Percentiles rank a stretch among this genome's conserved stretches.
These are phyloP conservation scores for Folsomia manolachei DNA, from an alignment of 2,888 invertebrate genomes.

Conservation along the genomic window DNA sequence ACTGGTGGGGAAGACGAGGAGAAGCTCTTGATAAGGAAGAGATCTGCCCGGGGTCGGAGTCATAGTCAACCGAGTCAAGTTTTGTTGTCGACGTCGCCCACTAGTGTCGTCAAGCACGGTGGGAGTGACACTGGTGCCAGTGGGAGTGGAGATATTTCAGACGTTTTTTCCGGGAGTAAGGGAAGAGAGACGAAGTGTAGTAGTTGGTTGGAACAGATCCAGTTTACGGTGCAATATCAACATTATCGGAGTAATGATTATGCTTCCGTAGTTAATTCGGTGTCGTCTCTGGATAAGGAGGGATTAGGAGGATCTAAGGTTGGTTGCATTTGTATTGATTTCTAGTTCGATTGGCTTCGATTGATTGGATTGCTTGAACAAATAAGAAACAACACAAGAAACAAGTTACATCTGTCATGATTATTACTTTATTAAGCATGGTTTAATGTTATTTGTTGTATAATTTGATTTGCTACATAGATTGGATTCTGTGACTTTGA, in stretches of 20 bases:
- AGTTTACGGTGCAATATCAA: constrained; percentile 49
- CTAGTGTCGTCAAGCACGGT: not conserved
- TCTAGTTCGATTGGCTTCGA: no score
- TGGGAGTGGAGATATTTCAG: not conserved
- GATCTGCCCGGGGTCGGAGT: constrained; percentile 26
- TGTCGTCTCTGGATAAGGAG: constrained; percentile 39
- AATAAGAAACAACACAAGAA: no score
- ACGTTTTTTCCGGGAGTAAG: constrained; percentile 1
- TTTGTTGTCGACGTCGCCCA: not conserved
- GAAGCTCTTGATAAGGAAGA: constrained; percentile 4
- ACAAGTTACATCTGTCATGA: no score
- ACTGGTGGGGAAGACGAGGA: not conserved
- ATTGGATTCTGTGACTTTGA: no score
- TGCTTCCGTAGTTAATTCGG: constrained; percentile 47
- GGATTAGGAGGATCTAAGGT: constrained; percentile 17
- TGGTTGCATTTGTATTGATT: not conserved
- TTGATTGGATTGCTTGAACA: no score
- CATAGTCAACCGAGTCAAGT: constrained; percentile 31
- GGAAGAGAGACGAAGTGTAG: constrained; percentile 14
- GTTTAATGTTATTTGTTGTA: no score
- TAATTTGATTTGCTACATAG: no score
- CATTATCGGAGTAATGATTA: constrained; percentile 50
- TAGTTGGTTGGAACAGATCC: constrained; percentile 47
- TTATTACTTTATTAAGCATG: no score
- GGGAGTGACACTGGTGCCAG: constrained; percentile 14